phyloP scores from a whole-genome alignment of 1,140 invertebrate species.

The Triops longicaudatus region DNA sequence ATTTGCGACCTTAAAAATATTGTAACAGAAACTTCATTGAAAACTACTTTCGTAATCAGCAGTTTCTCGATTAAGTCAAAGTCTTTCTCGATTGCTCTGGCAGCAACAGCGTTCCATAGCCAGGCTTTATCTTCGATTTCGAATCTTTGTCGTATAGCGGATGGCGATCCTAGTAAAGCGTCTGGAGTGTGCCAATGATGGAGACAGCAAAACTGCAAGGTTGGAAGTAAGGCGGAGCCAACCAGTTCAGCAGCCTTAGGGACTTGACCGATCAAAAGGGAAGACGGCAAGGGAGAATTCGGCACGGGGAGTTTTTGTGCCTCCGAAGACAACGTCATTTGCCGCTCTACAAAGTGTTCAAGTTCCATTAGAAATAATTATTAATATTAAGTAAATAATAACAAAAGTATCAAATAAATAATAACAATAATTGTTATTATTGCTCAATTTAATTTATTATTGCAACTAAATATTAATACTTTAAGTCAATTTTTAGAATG shows the following conservation, averaged over 20 bases:
- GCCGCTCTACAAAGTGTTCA: not conserved
- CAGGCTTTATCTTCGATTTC: not conserved
- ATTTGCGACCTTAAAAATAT: too few species aligned
- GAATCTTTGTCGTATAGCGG: not conserved
- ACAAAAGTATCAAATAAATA: too few species aligned
- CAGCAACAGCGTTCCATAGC: not conserved
- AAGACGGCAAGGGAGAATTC: not conserved
- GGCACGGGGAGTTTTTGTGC: not conserved
- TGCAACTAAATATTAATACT: too few species aligned
- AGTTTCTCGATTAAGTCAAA: not conserved
- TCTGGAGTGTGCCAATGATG: not conserved
- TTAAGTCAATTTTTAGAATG: too few species aligned
- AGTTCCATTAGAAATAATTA: not conserved
- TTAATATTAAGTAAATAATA: too few species aligned
- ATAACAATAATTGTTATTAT: too few species aligned
- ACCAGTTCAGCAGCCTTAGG: not conserved
- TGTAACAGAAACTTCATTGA: too few species aligned
- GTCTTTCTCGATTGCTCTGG: constrained; percentile 1
- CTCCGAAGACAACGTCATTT: not conserved
- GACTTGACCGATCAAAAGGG: not conserved
- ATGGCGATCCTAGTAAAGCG: not conserved
- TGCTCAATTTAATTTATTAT: too few species aligned
- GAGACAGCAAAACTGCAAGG: not conserved
- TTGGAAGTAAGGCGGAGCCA: not conserved
- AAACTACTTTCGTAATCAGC: not conserved